These are phyloP conservation scores for Plumapathes pennacea DNA, from an alignment of 92 coral and sea anemone species.

Conservation along the genomic window DNA sequence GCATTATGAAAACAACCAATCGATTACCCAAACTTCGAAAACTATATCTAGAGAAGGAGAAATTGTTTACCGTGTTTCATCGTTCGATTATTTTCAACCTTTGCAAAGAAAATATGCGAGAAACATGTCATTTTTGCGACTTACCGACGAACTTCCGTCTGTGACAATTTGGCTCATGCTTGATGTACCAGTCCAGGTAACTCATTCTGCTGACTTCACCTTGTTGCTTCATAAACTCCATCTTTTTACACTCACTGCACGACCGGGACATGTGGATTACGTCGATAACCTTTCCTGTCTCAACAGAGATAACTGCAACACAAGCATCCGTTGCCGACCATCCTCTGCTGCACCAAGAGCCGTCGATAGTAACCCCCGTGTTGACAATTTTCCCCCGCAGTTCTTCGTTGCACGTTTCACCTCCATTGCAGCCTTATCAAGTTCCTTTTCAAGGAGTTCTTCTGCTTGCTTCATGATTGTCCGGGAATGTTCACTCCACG, in stretches of 20 bases:
- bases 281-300: slow-evolving; percentile 50
- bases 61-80: no score
- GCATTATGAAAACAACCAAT: slow-evolving; percentile 16
- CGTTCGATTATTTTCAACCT: not conserved
- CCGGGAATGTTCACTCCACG: not conserved
- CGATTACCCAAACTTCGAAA: no score
- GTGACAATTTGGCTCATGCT: slow-evolving; percentile 6
- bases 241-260: slow-evolving; percentile 36
- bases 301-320: slow-evolving; percentile 40
- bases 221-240: slow-evolving; percentile 12
- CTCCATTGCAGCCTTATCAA: slow-evolving; percentile 6
- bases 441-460: not conserved
- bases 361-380: slow-evolving; percentile 31
- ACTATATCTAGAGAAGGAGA: no score
- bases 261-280: slow-evolving; percentile 28
- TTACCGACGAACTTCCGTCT: slow-evolving; percentile 23
- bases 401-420: slow-evolving; percentile 8
- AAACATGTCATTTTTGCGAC: not conserved
- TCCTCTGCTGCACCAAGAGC: slow-evolving; percentile 44
- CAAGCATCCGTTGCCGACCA: slow-evolving; percentile 44
- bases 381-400: slow-evolving; percentile 11
- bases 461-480: not conserved
- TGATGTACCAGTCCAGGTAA: slow-evolving; percentile 1
- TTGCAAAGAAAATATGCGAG: not conserved
- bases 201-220: slow-evolving; percentile 1